Conservation (phyloP, 35 echinoderm and acorn worm genomes). For the Eucidaris tribuloides region DNA sequence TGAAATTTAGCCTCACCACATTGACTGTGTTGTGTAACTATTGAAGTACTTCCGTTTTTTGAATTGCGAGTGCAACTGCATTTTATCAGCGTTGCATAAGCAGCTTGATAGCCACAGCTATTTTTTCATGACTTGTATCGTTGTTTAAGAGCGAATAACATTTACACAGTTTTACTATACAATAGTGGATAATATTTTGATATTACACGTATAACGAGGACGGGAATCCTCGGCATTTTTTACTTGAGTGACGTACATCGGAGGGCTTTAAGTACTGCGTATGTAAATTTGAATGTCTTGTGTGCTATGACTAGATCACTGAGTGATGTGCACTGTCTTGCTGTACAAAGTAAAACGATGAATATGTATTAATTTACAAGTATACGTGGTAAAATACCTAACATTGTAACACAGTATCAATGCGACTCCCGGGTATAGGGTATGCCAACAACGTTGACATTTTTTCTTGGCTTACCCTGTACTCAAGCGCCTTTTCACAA, state of each 20-base stretch:
- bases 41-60: conserved; percentile 32
- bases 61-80: conserved; percentile 15
- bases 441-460: neutral
- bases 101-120: conserved; percentile 30
- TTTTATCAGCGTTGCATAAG: conserved; percentile 11
- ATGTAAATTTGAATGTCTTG: neutral
- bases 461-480: neutral
- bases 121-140: conserved; percentile 31
- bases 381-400: no score
- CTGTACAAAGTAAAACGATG: no score
- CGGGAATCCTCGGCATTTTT: conserved; percentile 20
- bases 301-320: no score
- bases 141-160: conserved; percentile 22
- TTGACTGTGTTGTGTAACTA: neutral
- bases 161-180: conserved; percentile 33
- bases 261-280: conserved; percentile 29
- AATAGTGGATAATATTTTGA: conserved; percentile 34
- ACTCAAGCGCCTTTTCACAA: neutral
- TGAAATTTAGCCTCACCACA: conserved; percentile 32
- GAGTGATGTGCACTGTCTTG: no score
- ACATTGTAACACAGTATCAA: neutral
- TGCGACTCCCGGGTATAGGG: no score
- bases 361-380: no score
- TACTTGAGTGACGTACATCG: neutral
- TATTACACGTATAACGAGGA: conserved; percentile 6